Conservation (phyloP, 2,113 vertebrate species). For the Oriolus oriolus region DNA sequence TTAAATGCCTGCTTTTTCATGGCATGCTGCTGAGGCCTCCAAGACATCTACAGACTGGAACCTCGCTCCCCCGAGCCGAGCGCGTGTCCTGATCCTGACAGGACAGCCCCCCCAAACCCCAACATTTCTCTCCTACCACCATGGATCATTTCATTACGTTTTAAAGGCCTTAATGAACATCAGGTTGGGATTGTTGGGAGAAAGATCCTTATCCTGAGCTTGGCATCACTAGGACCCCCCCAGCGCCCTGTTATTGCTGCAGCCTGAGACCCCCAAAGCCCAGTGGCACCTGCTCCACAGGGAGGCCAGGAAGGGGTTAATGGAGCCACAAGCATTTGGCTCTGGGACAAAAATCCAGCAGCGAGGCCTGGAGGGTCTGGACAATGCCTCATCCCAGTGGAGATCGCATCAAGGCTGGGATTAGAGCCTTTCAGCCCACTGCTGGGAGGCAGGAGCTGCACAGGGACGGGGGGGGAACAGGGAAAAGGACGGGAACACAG, state of each 20-base stretch:
- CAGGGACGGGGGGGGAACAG: not conserved
- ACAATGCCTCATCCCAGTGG: not conserved
- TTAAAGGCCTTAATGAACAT: not conserved
- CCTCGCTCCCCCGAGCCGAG: not conserved
- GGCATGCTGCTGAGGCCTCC: not conserved
- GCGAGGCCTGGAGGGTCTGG: not conserved
- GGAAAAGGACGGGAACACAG: not conserved
- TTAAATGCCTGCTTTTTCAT: slow-evolving; percentile 42
- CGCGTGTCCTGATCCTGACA: not conserved
- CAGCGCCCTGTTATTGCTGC: not conserved
- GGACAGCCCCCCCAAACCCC: not conserved
- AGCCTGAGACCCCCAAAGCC: not conserved
- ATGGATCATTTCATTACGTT: not conserved
- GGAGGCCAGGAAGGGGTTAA: slow-evolving; percentile 2
- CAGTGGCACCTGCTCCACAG: not conserved
- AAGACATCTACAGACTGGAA: not conserved
- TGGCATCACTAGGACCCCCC: not conserved
- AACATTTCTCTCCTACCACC: not conserved
- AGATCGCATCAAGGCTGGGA: not conserved
- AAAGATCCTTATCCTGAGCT: not conserved
- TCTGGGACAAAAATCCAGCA: not conserved
- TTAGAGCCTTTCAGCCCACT: not conserved
- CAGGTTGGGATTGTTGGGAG: not conserved
- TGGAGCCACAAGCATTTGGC: not conserved
- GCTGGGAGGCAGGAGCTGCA: not conserved